phyloP scores from a whole-genome alignment of 92 coral and sea anemone genomes.

The Umimayanthus chanpuru region DNA sequence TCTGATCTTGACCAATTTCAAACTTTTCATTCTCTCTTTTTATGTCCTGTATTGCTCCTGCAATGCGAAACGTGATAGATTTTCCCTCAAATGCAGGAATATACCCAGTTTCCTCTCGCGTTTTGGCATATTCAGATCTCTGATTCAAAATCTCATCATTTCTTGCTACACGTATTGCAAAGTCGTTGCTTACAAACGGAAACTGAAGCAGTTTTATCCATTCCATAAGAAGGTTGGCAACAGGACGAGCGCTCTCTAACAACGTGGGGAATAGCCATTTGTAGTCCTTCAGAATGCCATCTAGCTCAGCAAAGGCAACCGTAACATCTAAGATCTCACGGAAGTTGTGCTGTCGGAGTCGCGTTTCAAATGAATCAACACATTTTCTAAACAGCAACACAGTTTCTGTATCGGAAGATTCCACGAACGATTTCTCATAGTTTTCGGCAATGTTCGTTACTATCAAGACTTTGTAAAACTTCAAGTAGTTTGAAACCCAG shows the following conservation, averaged over 20 bases:
- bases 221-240: constrained; percentile 6
- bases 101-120: background rate
- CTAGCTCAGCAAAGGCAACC: background rate
- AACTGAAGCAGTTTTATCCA: constrained; percentile 25
- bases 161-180: constrained; percentile 18
- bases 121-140: background rate
- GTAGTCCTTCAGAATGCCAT: background rate
- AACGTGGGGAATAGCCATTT: too few species aligned
- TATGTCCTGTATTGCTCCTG: background rate
- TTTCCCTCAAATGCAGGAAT: background rate
- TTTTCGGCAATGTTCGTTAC: constrained; percentile 11
- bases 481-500: constrained; percentile 8
- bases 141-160: background rate
- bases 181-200: constrained; percentile 10
- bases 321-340: background rate
- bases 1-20: background rate
- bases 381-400: background rate
- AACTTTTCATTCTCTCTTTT: background rate
- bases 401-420: background rate
- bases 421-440: background rate
- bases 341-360: background rate
- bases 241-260: constrained; percentile 26
- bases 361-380: background rate
- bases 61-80: background rate
- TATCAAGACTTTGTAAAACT: background rate